A percentile compares a stretch with the other conserved stretches of the same genome.
phyloP scores from a whole-genome alignment of 2,113 vertebrate species.

The Mugil cephalus region DNA sequence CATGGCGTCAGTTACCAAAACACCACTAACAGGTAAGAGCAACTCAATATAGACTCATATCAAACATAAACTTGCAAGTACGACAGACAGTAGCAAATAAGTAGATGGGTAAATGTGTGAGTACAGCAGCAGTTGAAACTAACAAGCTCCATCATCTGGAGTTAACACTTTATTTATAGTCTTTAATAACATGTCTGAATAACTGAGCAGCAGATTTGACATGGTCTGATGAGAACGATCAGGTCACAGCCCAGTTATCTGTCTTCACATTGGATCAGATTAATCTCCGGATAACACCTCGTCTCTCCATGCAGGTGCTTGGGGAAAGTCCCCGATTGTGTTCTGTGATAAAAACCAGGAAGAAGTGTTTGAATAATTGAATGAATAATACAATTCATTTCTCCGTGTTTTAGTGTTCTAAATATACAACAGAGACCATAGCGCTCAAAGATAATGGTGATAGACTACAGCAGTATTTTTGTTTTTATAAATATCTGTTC shows the following conservation, averaged over 20 bases:
- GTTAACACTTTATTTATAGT: no score
- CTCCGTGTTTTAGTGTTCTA: not conserved
- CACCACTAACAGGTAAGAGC: constrained; percentile 75
- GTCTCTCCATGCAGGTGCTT: not conserved
- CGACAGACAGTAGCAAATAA: not conserved
- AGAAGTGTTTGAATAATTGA: not conserved
- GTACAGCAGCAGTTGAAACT: no score
- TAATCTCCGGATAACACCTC: constrained; percentile 25
- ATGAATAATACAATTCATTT: constrained; percentile 1
- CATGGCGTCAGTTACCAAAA: constrained; percentile 77
- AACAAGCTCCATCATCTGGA: no score
- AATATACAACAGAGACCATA: not conserved
- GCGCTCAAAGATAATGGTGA: not conserved
- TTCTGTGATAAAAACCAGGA: not conserved
- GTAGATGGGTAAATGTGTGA: no score
- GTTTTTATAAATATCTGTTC: not conserved
- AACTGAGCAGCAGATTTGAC: constrained; percentile 19
- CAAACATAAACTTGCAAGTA: not conserved
- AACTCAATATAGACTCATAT: not conserved
- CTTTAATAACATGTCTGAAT: not conserved
- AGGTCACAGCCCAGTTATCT: constrained; percentile 6
- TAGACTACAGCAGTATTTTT: not conserved
- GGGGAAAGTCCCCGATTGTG: not conserved
- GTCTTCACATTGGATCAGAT: constrained; percentile 42
- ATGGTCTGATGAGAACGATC: constrained; percentile 8